A percentile compares a stretch with the other conserved stretches of the same genome.
Evolutionary conservation across 2,113 vertebrate species (phyloP).

Genomic region (Sakesphorus luctuosus): DNA sequence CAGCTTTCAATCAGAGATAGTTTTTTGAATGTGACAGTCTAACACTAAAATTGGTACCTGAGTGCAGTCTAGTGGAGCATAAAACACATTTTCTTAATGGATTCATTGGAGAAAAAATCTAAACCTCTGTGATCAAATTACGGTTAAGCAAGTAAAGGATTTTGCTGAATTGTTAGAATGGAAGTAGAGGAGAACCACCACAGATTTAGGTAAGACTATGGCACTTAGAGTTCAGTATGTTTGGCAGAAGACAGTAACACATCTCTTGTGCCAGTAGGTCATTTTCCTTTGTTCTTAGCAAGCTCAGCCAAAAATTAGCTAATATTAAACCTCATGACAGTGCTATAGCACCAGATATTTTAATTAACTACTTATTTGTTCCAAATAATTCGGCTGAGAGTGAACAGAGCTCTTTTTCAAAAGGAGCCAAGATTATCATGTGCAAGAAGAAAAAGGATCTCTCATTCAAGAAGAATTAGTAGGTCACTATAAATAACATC

Average conservation of each 20-base stretch:
- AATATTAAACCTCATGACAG: not conserved
- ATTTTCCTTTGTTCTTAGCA: not conserved
- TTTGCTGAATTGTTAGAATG: not conserved
- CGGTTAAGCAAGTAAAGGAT: not conserved
- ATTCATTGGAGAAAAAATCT: not conserved
- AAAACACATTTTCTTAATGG: not conserved
- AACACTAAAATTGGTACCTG: not conserved
- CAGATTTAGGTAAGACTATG: not conserved
- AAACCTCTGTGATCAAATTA: not conserved
- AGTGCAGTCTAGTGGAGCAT: not conserved
- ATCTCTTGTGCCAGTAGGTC: not conserved
- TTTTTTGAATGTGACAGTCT: not conserved
- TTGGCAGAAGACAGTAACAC: not conserved
- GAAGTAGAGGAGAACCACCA: not conserved
- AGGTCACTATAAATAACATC: conserved; percentile 66
- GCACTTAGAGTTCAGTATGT: not conserved
- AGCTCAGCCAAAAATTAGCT: not conserved
- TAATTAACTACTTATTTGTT: conserved; percentile 12
- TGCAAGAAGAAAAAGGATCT: conserved; percentile 17
- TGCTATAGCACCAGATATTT: not conserved
- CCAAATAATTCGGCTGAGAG: not conserved
- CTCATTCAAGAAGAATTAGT: conserved; percentile 35
- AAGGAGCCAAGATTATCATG: not conserved
- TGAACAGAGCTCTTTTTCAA: conserved; percentile 20
- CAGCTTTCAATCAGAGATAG: not conserved